Conservation (phyloP, 2,888 invertebrate genomes). For the Tachina lurida region DNA sequence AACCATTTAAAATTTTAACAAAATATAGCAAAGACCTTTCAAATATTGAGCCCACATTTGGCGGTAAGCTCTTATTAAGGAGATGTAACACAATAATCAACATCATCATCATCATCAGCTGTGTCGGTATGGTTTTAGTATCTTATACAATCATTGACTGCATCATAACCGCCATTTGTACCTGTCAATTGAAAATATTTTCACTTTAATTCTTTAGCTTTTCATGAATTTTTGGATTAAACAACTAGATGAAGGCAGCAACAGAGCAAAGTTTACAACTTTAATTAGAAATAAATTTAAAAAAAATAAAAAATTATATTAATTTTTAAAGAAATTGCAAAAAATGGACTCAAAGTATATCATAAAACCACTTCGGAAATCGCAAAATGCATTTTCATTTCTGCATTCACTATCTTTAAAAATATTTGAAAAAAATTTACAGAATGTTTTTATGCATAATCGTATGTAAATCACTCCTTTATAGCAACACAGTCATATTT, state of each 20-base stretch:
- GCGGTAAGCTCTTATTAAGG: constrained; percentile 76
- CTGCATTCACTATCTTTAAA: too few relatives aligned
- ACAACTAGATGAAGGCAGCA: not conserved
- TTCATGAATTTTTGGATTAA: not conserved
- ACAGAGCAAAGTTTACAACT: not conserved
- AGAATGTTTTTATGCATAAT: too few relatives aligned
- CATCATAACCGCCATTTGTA: constrained; percentile 76
- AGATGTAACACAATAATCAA: constrained; percentile 31
- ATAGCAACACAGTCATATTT: too few relatives aligned
- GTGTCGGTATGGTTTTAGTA: constrained; percentile 7
- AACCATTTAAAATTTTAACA: constrained; percentile 1
- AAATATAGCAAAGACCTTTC: constrained; percentile 20
- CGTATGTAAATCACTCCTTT: too few relatives aligned
- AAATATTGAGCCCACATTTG: constrained; percentile 35
- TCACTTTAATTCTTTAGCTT: constrained; percentile 65
- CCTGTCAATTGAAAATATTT: constrained; percentile 77
- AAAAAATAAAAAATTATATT: not conserved
- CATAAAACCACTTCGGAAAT: too few relatives aligned
- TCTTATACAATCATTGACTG: constrained; percentile 54
- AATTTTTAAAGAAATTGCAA: too few relatives aligned
- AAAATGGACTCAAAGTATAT: too few relatives aligned
- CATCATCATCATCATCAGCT: constrained; percentile 28
- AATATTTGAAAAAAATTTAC: too few relatives aligned
- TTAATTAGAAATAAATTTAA: not conserved
- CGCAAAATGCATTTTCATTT: too few relatives aligned